Evolutionary conservation across 2,888 invertebrate species (phyloP).

Genomic region (Drosophila robusta): DNA sequence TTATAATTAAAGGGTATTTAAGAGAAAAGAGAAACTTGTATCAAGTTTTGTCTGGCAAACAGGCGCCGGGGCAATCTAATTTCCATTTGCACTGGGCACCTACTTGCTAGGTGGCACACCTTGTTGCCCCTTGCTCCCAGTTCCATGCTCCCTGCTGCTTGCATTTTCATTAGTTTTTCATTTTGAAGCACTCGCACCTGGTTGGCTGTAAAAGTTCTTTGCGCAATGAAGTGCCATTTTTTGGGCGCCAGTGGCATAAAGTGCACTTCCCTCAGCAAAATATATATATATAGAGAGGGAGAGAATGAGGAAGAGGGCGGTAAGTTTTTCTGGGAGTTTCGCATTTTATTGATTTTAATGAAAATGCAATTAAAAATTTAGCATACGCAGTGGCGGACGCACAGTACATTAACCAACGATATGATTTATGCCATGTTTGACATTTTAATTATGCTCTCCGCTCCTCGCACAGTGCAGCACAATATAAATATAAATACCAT

Average conservation of each 20-base stretch:
- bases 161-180: conserved; percentile 75
- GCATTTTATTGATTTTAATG: conserved; percentile 72
- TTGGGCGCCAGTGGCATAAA: conserved; percentile 39
- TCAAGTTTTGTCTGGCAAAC: conserved; percentile 70
- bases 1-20: conserved; percentile 18
- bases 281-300: neutral
- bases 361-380: conserved; percentile 76
- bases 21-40: conserved; percentile 54
- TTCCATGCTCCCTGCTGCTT: conserved; percentile 3
- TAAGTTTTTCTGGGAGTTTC: conserved; percentile 7
- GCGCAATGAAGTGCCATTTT: conserved; percentile 76
- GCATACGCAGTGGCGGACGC: conserved; percentile 28
- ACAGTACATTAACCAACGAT: conserved; percentile 66
- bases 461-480: conserved; percentile 13
- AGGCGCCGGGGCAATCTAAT: conserved; percentile 70
- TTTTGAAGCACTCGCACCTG: conserved; percentile 59
- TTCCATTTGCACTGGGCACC: conserved; percentile 67
- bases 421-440: conserved; percentile 62
- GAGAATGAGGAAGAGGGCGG: neutral
- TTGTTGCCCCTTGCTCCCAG: neutral
- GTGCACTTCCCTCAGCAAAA: conserved; percentile 24
- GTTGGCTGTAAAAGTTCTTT: conserved; percentile 66
- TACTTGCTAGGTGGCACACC: neutral
- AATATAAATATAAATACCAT: conserved; percentile 39
- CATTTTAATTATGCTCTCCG: conserved; percentile 72